Percentiles rank a stretch among this genome's conserved stretches.
These are phyloP conservation scores for Elephas maximus DNA, from an alignment of 2,113 vertebrate genomes.

Conservation along the genomic window DNA sequence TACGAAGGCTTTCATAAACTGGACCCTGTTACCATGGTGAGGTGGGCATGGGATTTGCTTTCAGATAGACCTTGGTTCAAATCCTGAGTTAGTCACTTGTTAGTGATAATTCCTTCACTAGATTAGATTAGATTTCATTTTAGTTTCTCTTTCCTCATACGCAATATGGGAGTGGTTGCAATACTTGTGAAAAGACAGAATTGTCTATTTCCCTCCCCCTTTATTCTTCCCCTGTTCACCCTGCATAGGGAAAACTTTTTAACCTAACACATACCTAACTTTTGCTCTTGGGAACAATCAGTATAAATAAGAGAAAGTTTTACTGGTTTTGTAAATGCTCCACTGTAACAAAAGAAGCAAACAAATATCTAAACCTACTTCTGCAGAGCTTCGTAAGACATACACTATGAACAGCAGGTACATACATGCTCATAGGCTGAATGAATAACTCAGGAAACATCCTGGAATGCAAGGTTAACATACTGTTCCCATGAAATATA, in stretches of 20 bases:
- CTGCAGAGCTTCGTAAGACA: background rate
- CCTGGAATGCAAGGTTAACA: background rate
- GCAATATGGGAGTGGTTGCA: background rate
- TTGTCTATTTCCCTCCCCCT: background rate
- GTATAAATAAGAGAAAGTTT: background rate
- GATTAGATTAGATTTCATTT: background rate
- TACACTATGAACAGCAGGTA: background rate
- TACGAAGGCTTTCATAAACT: background rate
- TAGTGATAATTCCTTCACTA: background rate
- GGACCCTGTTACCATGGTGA: background rate
- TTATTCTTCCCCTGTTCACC: background rate
- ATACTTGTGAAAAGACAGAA: background rate
- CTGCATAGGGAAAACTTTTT: background rate
- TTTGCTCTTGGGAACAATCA: background rate
- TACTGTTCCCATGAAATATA: background rate
- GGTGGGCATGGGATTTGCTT: background rate
- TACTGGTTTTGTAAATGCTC: background rate
- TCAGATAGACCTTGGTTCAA: background rate
- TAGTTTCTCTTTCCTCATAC: background rate
- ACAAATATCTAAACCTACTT: background rate
- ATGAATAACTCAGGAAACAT: background rate
- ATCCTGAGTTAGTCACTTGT: background rate
- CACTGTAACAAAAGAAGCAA: conserved; percentile 7
- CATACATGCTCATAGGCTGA: background rate
- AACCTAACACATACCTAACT: background rate